phyloP scores from a whole-genome alignment of 2,113 vertebrate genomes.

The Sakesphorus luctuosus region DNA sequence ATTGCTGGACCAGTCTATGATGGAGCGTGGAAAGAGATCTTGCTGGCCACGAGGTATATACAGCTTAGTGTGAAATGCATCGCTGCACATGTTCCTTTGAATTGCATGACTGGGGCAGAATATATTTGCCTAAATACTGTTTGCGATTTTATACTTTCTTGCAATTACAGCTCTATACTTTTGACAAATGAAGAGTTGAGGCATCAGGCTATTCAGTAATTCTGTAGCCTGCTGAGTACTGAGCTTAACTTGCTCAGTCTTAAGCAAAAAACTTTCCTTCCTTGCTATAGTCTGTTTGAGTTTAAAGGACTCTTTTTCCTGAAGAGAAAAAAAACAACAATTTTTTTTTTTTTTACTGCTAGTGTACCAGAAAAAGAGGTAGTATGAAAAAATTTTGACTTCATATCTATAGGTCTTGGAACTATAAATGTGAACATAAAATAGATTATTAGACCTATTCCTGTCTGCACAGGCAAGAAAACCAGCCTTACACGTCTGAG shows the following conservation, averaged over 20 bases:
- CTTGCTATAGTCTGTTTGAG: neutral
- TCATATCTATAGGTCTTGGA: neutral
- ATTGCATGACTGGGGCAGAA: neutral
- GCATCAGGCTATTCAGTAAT: neutral
- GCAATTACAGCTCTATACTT: neutral
- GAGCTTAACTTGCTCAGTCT: neutral
- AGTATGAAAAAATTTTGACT: neutral
- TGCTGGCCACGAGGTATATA: neutral
- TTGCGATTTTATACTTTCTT: neutral
- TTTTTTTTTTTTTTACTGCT: neutral
- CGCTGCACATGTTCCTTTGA: fast-evolving
- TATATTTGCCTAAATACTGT: neutral
- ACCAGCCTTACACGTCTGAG: neutral
- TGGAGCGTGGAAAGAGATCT: neutral
- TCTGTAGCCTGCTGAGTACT: neutral
- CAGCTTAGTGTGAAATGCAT: neutral
- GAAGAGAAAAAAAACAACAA: neutral
- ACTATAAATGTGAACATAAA: neutral
- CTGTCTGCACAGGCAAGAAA: neutral
- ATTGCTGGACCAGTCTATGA: fast-evolving
- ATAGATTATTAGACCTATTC: neutral
- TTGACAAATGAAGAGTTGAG: neutral
- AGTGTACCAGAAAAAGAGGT: neutral
- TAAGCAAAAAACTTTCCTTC: neutral
- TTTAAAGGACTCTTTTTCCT: neutral